Conservation (phyloP, 2,888 invertebrate species). For the Escarpia spicata region DNA sequence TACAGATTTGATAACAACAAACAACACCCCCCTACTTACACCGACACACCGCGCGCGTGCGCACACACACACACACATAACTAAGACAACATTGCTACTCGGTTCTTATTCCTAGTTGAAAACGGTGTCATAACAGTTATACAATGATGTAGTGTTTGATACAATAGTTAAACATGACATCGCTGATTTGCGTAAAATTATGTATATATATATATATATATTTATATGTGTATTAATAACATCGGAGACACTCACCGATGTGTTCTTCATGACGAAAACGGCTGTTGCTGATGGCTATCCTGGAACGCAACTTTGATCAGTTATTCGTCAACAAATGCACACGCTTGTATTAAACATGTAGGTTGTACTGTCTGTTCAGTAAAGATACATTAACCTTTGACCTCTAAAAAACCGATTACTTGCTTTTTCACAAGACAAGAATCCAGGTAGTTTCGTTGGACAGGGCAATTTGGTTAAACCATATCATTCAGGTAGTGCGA, state of each 20-base stretch:
- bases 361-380: neutral
- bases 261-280: neutral
- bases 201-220: neutral
- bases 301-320: neutral
- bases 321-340: neutral
- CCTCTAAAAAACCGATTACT: neutral
- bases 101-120: neutral
- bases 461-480: too few species aligned
- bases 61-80: too few species aligned
- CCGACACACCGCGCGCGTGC: too few species aligned
- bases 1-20: too few species aligned
- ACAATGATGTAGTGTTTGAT: neutral
- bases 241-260: neutral
- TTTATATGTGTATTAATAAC: too few species aligned
- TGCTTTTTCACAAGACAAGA: neutral
- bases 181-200: neutral
- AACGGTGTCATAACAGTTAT: neutral
- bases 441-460: neutral
- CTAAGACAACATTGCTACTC: neutral
- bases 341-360: neutral
- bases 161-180: neutral
- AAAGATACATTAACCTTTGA: neutral
- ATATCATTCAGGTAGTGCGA: too few species aligned
- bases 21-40: too few species aligned
- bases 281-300: neutral